These are phyloP conservation scores for Cheirogaleus major DNA, from an alignment of 2,797 vertebrate genomes.

Conservation along the genomic window DNA sequence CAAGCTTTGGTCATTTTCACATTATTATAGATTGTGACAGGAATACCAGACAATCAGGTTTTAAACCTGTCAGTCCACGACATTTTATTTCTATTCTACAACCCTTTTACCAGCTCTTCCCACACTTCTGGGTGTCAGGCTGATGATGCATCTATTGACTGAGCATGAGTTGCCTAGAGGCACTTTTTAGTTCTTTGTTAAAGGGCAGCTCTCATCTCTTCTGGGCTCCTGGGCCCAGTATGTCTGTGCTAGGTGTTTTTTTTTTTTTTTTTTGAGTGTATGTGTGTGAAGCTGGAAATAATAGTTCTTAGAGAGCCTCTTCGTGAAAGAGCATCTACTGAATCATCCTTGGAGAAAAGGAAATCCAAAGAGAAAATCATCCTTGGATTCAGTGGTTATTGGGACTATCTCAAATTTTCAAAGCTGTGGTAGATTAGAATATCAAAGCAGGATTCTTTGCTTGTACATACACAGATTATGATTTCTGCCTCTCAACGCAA, in stretches of 20 bases:
- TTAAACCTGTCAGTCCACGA: neutral
- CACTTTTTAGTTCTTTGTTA: neutral
- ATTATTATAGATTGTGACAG: constrained; percentile 34
- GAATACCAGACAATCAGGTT: constrained; percentile 35
- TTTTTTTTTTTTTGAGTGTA: neutral
- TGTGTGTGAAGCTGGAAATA: neutral
- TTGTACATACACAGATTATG: neutral
- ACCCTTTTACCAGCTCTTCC: neutral
- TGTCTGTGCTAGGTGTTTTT: neutral
- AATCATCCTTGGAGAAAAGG: neutral
- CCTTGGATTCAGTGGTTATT: neutral
- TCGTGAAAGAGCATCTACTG: neutral
- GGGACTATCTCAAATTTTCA: neutral
- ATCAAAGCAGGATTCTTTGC: neutral
- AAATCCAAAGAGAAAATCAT: neutral
- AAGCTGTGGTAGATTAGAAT: neutral
- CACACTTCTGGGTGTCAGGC: neutral
- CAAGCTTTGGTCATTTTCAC: constrained; percentile 48
- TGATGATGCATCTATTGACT: neutral
- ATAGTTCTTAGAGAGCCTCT: neutral
- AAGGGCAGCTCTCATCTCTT: neutral
- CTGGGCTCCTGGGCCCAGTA: neutral
- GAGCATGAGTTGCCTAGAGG: neutral
- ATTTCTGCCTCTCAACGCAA: neutral
- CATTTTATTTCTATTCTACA: constrained; percentile 47